Evolutionary conservation across 2,113 vertebrate genomes (phyloP).

Genomic region (Heteronetta atricapilla): DNA sequence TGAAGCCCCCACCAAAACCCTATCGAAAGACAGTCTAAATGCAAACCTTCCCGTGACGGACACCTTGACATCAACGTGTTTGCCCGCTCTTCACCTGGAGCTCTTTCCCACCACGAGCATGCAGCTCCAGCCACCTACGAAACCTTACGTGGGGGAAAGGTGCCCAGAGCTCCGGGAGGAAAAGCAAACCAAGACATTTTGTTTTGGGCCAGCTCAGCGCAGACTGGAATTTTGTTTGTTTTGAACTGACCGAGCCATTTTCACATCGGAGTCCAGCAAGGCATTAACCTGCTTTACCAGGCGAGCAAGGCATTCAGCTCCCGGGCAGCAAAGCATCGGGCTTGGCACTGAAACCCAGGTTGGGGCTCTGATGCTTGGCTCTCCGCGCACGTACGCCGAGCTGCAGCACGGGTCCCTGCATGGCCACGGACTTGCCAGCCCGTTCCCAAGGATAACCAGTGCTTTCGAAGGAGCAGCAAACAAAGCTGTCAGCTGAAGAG

Average conservation of each 20-base stretch:
- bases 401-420: background rate
- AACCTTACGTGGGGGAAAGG: background rate
- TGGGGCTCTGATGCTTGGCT: background rate
- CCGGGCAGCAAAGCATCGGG: background rate
- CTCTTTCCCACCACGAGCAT: background rate
- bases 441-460: background rate
- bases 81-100: background rate
- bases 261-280: background rate
- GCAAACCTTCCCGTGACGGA: background rate
- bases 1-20: background rate
- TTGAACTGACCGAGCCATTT: background rate
- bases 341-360: background rate
- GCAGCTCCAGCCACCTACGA: background rate
- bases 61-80: background rate
- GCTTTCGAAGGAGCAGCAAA: background rate
- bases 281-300: slow-evolving; percentile 11
- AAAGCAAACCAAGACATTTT: background rate
- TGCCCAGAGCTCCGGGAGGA: background rate
- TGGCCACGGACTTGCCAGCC: background rate
- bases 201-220: background rate
- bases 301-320: background rate
- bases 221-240: slow-evolving; percentile 40
- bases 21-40: background rate
- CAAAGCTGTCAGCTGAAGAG: background rate
- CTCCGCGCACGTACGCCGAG: background rate